These are phyloP conservation scores for Ormyrus nitidulus DNA, from an alignment of 2,888 invertebrate genomes.

Conservation along the genomic window DNA sequence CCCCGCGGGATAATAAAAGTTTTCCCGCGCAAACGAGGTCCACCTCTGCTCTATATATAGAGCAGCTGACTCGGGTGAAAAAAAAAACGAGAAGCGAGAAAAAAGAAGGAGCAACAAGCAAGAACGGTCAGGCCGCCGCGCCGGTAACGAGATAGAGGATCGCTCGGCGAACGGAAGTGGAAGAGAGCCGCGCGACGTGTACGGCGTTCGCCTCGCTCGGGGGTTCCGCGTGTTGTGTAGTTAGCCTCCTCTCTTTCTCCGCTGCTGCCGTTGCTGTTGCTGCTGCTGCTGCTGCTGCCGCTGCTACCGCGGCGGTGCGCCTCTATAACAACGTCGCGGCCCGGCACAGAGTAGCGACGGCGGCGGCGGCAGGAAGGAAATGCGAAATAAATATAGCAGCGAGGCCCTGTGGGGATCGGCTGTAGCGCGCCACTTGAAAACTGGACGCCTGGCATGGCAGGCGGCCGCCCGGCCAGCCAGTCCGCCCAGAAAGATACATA, in stretches of 20 bases:
- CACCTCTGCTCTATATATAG: neutral
- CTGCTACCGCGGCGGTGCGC: neutral
- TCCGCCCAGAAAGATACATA: constrained; percentile 76
- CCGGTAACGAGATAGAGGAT: constrained; percentile 56
- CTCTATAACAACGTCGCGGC: constrained; percentile 35
- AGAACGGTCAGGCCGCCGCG: constrained; percentile 58
- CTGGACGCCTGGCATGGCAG: constrained; percentile 55
- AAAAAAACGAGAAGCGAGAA: constrained; percentile 30
- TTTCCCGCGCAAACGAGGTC: constrained; percentile 47
- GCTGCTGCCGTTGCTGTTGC: neutral
- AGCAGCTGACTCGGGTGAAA: constrained; percentile 34
- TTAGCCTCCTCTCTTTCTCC: neutral
- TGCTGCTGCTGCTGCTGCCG: neutral
- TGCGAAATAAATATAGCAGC: constrained; percentile 74
- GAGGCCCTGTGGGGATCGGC: constrained; percentile 56
- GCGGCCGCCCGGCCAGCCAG: constrained; percentile 69
- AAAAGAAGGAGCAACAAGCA: constrained; percentile 38
- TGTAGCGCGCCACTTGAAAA: constrained; percentile 54
- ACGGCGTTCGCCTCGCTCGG: constrained; percentile 27
- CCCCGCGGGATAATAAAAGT: constrained; percentile 23
- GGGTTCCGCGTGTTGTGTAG: constrained; percentile 28
- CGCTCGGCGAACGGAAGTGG: constrained; percentile 53
- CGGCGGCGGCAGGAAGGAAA: constrained; percentile 73
- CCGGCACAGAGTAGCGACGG: constrained; percentile 37
- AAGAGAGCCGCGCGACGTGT: constrained; percentile 41